Evolutionary conservation across 1,140 invertebrate species (phyloP).

Genomic region (Drosophila bipectinata): DNA sequence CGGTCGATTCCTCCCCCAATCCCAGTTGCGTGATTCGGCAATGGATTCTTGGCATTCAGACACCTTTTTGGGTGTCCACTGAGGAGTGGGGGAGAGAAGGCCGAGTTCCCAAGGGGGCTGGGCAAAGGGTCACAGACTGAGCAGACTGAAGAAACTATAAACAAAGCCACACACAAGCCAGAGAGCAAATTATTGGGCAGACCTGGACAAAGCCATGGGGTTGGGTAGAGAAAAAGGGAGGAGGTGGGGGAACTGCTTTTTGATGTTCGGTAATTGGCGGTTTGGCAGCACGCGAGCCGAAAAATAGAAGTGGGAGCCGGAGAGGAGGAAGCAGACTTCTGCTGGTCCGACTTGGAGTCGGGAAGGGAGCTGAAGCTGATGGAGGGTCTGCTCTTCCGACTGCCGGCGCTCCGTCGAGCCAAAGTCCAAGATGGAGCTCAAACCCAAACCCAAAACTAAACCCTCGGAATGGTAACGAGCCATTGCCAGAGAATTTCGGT

Average conservation of each 20-base stretch:
- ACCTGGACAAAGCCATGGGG: conserved; percentile 12
- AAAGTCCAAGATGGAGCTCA: conserved; percentile 8
- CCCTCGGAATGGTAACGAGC: conserved; percentile 71
- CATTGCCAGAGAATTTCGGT: conserved; percentile 46
- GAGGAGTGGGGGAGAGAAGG: conserved; percentile 2
- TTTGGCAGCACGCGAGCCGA: conserved; percentile 79
- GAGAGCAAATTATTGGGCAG: conserved; percentile 78
- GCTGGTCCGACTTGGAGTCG: conserved; percentile 10
- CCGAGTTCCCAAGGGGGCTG: neutral
- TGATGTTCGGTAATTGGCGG: conserved; percentile 81
- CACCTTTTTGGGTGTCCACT: conserved; percentile 75
- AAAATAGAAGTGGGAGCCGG: conserved; percentile 27
- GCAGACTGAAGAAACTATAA: conserved; percentile 54
- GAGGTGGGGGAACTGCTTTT: conserved; percentile 72
- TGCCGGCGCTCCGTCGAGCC: conserved; percentile 57
- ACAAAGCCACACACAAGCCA: conserved; percentile 74
- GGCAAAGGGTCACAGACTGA: conserved; percentile 27
- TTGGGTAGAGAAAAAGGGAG: conserved; percentile 11
- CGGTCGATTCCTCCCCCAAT: conserved; percentile 9
- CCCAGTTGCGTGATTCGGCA: conserved; percentile 69
- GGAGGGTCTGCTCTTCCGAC: conserved; percentile 51
- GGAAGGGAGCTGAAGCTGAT: conserved; percentile 12
- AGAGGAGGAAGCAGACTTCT: conserved; percentile 20
- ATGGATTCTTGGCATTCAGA: conserved; percentile 72
- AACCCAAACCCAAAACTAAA: conserved; percentile 9